These are phyloP conservation scores for Apocrypta bakeri DNA, from an alignment of 1,140 invertebrate species.

Conservation along the genomic window DNA sequence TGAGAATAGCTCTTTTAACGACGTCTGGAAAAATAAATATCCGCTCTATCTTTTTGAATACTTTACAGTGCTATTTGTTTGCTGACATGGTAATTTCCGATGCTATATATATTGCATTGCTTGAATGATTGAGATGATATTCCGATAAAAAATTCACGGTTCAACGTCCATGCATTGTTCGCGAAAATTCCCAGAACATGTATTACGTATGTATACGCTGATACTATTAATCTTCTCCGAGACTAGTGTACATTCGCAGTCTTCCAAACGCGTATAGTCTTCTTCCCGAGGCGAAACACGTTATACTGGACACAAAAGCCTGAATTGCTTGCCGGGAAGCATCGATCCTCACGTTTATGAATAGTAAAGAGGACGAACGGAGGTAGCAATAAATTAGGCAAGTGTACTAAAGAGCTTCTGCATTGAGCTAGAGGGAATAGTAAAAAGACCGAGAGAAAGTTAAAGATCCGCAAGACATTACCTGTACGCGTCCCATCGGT, in stretches of 20 bases:
- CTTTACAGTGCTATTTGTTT: no score
- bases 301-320: background rate
- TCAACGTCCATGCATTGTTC: background rate
- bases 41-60: no score
- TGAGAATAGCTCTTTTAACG: background rate
- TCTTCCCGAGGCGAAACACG: background rate
- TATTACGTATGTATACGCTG: background rate
- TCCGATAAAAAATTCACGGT: background rate
- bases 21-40: no score
- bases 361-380: background rate
- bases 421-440: background rate
- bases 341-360: background rate
- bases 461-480: constrained; percentile 60
- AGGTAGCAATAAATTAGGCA: no score
- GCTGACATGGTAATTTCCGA: no score
- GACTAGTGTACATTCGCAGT: background rate
- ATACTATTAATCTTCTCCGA: background rate
- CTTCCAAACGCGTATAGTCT: background rate
- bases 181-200: background rate
- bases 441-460: background rate
- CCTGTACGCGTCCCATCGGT: constrained; percentile 79
- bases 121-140: no score
- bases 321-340: background rate
- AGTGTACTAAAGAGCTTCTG: no score
- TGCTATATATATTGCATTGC: no score